Base-by-base conservation (phyloP, 2,797 vertebrate species). In the Schizothorax lantsangensis region DNA sequence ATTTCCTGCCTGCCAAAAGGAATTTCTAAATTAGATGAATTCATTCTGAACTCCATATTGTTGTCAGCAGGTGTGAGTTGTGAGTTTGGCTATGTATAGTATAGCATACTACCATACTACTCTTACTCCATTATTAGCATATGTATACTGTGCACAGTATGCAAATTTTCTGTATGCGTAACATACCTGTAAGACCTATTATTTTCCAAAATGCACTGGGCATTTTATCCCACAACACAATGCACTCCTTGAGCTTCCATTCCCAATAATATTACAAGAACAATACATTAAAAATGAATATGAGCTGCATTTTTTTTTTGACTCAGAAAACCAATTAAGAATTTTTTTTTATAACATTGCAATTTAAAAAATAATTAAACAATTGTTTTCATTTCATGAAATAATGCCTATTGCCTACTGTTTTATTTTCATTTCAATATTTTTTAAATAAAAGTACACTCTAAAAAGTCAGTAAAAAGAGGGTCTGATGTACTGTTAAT, bases 11-110 rank as follows among this genome's bases (percentile, higher is more conserved):
- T 86, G 85, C 74, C 83, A 88, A 88, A 85, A 87, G 23, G 59
- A 87, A 89, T 88, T 84, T 89, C 69, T 85, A 88, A 89, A 91
- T 91, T 88, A 74, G 83, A 86, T 73, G 17, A 40, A 79, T 86
- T 69, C 69, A 84, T 84, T 81, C 84, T 81, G 21, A 88, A 77
- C 84, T 75, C 54, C 36, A 73, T 82, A 71, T 81, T 81, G 71
- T 85, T 83, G 89, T 89, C 84, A 88, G 83, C 74, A 62, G 59
- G 84, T 77, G 74, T 79, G 78, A 88, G 81, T 84, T 90, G 54
- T 47, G 68, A 43, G 12, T 36, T 57, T 6, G 21, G 7, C 30
- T 64, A n/a, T 77, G 71, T 64, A 66, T 23, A 8, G 57, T 30
- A 54, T 68, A 21, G 73, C 23, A 66, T 40, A 21, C 59, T 26